A percentile compares a stretch with the other conserved stretches of the same genome.
Conservation (phyloP, 2,888 invertebrate genomes). For the Euzetes globulus region DNA sequence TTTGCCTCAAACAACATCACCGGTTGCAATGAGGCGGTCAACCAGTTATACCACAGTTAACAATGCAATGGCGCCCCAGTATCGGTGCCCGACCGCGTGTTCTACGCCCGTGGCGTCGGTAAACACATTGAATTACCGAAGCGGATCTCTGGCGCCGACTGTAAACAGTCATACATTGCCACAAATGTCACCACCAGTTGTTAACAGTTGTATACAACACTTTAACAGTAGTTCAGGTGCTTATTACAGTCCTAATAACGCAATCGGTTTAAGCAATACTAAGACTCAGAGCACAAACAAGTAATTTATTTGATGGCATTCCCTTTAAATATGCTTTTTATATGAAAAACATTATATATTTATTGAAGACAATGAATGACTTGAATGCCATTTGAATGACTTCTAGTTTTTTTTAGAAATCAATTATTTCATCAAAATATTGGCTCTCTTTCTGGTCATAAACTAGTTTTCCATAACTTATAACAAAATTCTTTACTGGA, state of each 20-base stretch:
- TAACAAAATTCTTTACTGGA: neutral
- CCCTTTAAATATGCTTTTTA: neutral
- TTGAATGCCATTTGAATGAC: neutral
- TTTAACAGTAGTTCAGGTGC: neutral
- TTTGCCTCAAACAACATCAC: neutral
- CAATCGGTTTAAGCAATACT: neutral
- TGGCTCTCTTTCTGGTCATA: slow-evolving; percentile 1
- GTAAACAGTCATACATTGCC: neutral
- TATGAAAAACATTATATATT: too few relatives aligned
- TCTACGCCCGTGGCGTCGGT: neutral
- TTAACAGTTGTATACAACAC: neutral
- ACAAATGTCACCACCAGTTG: neutral
- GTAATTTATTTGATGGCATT: neutral
- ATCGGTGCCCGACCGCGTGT: neutral
- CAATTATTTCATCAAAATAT: neutral
- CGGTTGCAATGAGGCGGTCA: neutral
- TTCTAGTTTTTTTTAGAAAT: neutral
- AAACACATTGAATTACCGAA: neutral
- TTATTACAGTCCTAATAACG: neutral
- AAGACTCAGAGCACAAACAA: neutral
- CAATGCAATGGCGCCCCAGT: neutral
- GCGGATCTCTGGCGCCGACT: neutral
- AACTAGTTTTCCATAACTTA: slow-evolving; percentile 3
- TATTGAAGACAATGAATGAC: too few relatives aligned
- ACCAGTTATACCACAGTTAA: neutral